Conservation (phyloP, 2,888 invertebrate genomes). For the Copidosoma aretas region DNA sequence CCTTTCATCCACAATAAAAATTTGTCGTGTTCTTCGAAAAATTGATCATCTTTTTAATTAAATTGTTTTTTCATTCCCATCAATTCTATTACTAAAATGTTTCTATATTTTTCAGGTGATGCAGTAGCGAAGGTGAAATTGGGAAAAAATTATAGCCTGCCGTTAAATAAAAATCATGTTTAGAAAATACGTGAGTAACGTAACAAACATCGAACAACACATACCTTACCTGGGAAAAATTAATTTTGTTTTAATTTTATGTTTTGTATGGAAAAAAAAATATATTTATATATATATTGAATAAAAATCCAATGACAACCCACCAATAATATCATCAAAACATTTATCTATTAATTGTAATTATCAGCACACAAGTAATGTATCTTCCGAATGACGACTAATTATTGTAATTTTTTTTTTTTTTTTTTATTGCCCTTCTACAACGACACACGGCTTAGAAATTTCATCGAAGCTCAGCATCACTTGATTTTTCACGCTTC, state of each 20-base stretch:
- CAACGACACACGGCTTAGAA: slow-evolving; percentile 14
- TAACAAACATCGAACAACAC: slow-evolving; percentile 1
- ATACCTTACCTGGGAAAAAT: background rate
- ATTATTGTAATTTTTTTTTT: slow-evolving; percentile 33
- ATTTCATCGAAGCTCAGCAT: slow-evolving; percentile 18
- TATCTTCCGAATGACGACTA: slow-evolving; percentile 26
- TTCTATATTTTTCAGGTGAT: slow-evolving; percentile 35
- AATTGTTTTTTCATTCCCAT: background rate
- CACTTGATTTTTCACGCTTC: slow-evolving; percentile 22
- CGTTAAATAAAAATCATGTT: slow-evolving; percentile 16
- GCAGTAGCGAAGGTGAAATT: slow-evolving; percentile 29
- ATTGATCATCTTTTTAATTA: background rate
- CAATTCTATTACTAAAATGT: slow-evolving; percentile 21
- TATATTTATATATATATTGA: background rate
- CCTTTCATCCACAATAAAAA: too few relatives aligned
- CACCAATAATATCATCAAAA: slow-evolving; percentile 22
- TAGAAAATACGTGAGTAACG: background rate
- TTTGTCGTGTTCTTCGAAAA: background rate
- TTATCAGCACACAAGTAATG: slow-evolving; percentile 21
- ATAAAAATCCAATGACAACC: slow-evolving; percentile 4
- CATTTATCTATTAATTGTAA: slow-evolving; percentile 19
- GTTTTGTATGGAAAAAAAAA: slow-evolving; percentile 8
- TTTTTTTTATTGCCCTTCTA: too few relatives aligned
- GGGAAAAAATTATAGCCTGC: slow-evolving; percentile 18
- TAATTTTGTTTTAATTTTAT: too few relatives aligned